A percentile compares a stretch with the other conserved stretches of the same genome.
Evolutionary conservation across 2,113 vertebrate species (phyloP).

Genomic region (Xenopus tropicalis): UCB_Xtro_10.0 CM004444.2:143927001-143927500

Average conservation of each 20-base stretch:
- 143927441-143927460: conserved; percentile 92
- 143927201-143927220: conserved; percentile 90
- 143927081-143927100: too few species aligned
- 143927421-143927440: conserved; percentile 83
- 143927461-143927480: conserved; percentile 73
- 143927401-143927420: conserved; percentile 79
- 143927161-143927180: conserved; percentile 95
- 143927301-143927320: too few species aligned
- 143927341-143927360: too few species aligned
- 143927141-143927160: conserved; percentile 88
- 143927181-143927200: conserved; percentile 92
- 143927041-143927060: too few species aligned
- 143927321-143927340: too few species aligned
- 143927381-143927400: conserved; percentile 89
- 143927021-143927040: too few species aligned
- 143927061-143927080: too few species aligned
- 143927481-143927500: conserved; percentile 86
- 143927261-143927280: neutral
- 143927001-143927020: too few species aligned
- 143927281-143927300: too few species aligned
- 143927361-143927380: conserved; percentile 59
- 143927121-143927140: conserved; percentile 69
- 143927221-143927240: conserved; percentile 97
- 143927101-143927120: too few species aligned
- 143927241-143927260: conserved; percentile 87